phyloP scores from a whole-genome alignment of 1,140 invertebrate species.

The Camponotus floridanus region DNA sequence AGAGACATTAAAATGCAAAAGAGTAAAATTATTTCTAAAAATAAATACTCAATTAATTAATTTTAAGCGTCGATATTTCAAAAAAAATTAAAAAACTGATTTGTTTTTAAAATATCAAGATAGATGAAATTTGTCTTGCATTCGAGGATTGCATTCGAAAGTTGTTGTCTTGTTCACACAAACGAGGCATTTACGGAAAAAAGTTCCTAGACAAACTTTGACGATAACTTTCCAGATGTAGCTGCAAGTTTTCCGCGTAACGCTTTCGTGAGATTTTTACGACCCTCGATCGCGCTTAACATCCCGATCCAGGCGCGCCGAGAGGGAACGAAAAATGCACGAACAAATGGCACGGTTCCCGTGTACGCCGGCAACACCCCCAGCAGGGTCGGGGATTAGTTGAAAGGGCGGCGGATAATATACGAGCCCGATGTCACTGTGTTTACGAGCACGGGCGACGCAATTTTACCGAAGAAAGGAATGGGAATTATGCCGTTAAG shows the following conservation, averaged over 20 bases:
- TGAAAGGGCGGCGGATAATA: constrained; percentile 7
- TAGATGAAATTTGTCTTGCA: too few relatives aligned
- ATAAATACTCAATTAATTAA: not conserved
- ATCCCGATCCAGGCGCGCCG: constrained; percentile 5
- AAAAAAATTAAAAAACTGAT: constrained; percentile 3
- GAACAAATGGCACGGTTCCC: constrained; percentile 25
- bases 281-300: constrained; percentile 39
- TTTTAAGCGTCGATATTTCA: not conserved
- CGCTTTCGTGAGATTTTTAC: constrained; percentile 48
- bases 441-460: constrained; percentile 40
- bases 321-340: constrained; percentile 22
- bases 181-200: constrained; percentile 5
- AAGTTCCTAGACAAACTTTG: not conserved
- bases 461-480: not conserved
- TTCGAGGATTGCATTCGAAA: not conserved
- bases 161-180: not conserved
- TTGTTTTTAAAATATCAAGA: too few relatives aligned
- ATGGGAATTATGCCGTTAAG: constrained; percentile 55
- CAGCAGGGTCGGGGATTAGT: not conserved
- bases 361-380: not conserved
- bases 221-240: not conserved
- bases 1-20: not conserved
- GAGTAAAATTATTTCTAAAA: not conserved
- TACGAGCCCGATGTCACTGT: constrained; percentile 37
- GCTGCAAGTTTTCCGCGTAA: constrained; percentile 25